A percentile compares a stretch with the other conserved stretches of the same genome.
Evolutionary conservation across 2,113 vertebrate genomes (phyloP).

Genomic region (Salvator merianae): DNA sequence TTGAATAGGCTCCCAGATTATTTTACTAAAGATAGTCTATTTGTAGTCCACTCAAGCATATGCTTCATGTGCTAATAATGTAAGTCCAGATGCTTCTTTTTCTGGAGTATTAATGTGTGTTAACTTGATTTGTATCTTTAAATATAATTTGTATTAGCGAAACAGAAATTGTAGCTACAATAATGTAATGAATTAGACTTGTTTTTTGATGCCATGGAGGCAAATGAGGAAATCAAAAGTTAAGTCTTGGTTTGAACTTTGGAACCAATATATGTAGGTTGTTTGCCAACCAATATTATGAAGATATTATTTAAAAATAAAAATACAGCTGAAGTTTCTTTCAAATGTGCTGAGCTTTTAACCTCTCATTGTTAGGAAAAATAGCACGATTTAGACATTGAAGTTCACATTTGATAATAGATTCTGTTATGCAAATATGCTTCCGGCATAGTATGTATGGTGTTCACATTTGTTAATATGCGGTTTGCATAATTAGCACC

Average conservation of each 20-base stretch:
- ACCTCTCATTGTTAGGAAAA: neutral
- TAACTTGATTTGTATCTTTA: neutral
- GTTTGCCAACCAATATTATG: neutral
- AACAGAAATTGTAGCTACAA: neutral
- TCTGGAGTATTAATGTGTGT: neutral
- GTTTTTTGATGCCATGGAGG: neutral
- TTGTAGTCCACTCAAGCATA: constrained; percentile 26
- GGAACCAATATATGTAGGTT: neutral
- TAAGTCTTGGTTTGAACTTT: neutral
- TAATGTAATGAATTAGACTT: neutral
- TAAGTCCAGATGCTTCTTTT: neutral
- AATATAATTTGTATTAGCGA: too few species aligned
- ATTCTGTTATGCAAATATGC: too few species aligned
- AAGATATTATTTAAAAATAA: neutral
- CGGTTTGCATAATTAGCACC: too few species aligned
- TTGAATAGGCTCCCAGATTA: neutral
- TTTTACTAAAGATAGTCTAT: neutral
- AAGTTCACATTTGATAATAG: neutral
- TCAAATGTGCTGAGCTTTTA: neutral
- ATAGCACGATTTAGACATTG: neutral
- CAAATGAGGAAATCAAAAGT: neutral
- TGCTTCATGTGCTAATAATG: neutral
- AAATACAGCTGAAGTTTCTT: neutral
- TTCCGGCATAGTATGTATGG: too few species aligned
- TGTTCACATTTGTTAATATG: too few species aligned